Base-by-base conservation (phyloP, 2,113 vertebrate species). In the Dipodomys spectabilis region DNA sequence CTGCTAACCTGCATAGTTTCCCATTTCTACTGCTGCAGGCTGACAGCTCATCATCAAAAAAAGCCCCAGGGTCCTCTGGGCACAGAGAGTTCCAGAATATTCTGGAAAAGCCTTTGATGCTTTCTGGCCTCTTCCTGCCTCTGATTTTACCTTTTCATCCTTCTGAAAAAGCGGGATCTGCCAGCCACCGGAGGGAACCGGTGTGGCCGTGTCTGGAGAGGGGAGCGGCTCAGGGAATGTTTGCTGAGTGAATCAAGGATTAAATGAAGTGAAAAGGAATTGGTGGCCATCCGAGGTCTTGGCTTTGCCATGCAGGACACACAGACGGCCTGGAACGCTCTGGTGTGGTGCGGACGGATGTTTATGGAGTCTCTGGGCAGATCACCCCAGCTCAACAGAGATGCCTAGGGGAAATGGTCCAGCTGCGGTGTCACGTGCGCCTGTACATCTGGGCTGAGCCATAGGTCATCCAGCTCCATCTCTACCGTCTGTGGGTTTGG, bases 21-120 rank as follows among this genome's bases (percentile, higher is more conserved):
- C 32, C 53, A 57, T 13, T 57, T 8, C 53, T 57, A 18, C 44
- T 25, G 30, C 18, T 65, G 28, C 82, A 84, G n/a, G 28, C 30
- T 82, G 80, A 80, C 8, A n/a, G 45, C 39, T 22, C 27, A 30
- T 78, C 30, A 45, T 69, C 57, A 91, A n/a, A 79, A 95, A 39
- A 64, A 25, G 39, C 68, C 35, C 86, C 88, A 25, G 87, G 80
- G 4, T 69, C 73, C 67, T 88, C 27, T 0, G 72, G 86, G 45
- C 67, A 75, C 0, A 44, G 60, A 60, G 57, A 89, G 84, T 82
- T 30, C 32, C 71, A 77, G 68, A 84, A 81, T 53, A 35, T 44
- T 77, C 72, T 75, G 32, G 44, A 81, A 79, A 93, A 77, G 19
- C 0, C 60, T 93, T 74, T 28, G 32, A 28, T 85, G 45, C 71